Base-by-base conservation (phyloP, 2,797 vertebrate genomes). In the Morelia viridis region DNA sequence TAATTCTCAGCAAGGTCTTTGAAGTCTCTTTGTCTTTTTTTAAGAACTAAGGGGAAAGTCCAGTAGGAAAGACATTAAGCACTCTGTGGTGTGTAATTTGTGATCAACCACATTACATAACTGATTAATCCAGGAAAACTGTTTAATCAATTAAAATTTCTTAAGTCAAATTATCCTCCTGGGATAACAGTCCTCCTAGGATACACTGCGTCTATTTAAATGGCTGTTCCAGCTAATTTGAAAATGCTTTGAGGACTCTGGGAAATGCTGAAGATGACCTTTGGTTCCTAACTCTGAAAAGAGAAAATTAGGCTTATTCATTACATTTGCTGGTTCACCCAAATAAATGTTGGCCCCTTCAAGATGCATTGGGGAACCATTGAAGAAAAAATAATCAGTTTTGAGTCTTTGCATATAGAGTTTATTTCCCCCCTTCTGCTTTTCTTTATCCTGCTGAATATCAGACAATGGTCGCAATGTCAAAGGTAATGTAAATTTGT, bases 381-480 rank as follows among this genome's bases (percentile, higher is more conserved):
- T 92, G 50, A 94, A 91, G 11, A 1, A 60, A 60, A 41, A 56
- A 85, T 50, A 60, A 1, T 91, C 58, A 91, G 86, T 95, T 88
- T 89, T 93, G 62, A 60, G 93, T 96, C 95, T 92, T 95, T 93
- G 93, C 91, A 95, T 94, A 91, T 84, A 93, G 95, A 97, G 96
- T 97, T 97, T 97, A 97, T 97, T 96, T 94, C 96, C 94, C 94
- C 96, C 93, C 97, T 96, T 98, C 96, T 96, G 94, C 97, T 96
- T 96, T 95, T 96, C 96, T 95, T 96, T 97, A 93, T 92, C 96
- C 93, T 95, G 96, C 98, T 97, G 96, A 97, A 96, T 97, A 98
- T 93, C 98, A 99, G 99, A 99, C 97, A 99, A 99, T 97, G 99
- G 99, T 96, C 98, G 98, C 97, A 98, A 98, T 98, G 97, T 98